A percentile compares a stretch with the other conserved stretches of the same genome.
Conservation (phyloP, 2,113 vertebrate genomes). For the Cyrtonyx montezumae region DNA sequence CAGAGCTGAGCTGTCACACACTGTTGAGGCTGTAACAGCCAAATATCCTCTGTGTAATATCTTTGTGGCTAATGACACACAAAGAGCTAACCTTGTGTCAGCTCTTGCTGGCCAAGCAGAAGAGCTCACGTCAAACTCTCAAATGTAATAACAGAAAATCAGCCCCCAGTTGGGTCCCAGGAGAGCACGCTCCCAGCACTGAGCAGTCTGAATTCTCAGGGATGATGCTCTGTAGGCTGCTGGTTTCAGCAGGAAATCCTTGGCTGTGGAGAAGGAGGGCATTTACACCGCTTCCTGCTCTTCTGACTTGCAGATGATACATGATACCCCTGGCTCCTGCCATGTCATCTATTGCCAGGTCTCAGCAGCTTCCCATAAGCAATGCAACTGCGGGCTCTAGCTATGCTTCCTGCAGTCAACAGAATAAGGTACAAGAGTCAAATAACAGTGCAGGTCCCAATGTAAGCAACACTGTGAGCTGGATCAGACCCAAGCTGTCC, state of each 20-base stretch:
- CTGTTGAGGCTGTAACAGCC: background rate
- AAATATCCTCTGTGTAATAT: background rate
- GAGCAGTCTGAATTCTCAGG: background rate
- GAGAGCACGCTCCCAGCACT: background rate
- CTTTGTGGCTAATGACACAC: background rate
- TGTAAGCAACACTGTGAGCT: background rate
- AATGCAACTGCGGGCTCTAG: background rate
- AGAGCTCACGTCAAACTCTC: background rate
- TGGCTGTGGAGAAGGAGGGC: background rate
- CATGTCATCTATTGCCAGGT: conserved; percentile 24
- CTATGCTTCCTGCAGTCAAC: background rate
- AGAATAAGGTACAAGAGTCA: conserved; percentile 36
- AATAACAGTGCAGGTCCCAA: conserved; percentile 20
- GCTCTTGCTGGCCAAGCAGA: background rate
- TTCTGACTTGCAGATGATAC: conserved; percentile 33
- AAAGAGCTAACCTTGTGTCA: background rate
- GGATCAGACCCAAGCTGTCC: background rate
- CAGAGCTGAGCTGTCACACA: background rate
- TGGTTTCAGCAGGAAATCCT: conserved; percentile 26
- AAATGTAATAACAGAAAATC: background rate
- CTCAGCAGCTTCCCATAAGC: conserved; percentile 37
- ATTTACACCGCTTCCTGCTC: conserved; percentile 33
- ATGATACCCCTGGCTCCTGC: conserved; percentile 5
- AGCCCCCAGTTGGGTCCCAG: background rate
- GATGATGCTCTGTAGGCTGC: background rate